Base-by-base conservation (phyloP, 2,113 vertebrate genomes). In the Taurulus bubalis region DNA sequence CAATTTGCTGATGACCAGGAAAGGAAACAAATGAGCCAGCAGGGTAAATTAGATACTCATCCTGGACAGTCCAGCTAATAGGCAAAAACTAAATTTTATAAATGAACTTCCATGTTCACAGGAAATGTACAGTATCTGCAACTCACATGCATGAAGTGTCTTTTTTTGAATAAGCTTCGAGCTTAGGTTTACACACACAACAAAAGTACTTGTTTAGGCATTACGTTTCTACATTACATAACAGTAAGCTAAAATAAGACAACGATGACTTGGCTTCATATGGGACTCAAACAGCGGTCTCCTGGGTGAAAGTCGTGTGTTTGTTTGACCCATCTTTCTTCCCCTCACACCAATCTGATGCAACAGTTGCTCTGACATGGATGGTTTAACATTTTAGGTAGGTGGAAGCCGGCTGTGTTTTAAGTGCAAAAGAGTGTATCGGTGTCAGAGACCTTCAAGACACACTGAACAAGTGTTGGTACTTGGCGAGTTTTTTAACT, bases 11-110 rank as follows among this genome's bases (percentile, higher is more conserved):
- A 90, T 69, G 16, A 82, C 2, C 36, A 26, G 38, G 73, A 82
- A 91, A 77, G 30, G 62, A 77, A 71, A 80, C 79, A 87, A 93
- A 91, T 84, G 87, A 85, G 89, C 66, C 79, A 64, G 85, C 82
- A 66, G 86, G 72, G 77, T 69, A 79, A 88, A 88, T 83, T 67
- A 82, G 89, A 90, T 34, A 40, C 84, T 88, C 34, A 62, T 85
- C 49, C 62, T 85, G 75, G 77, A 84, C 67, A 3, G 80, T 42
- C 80, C 71, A 75, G 84, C 71, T 59, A 56, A 79, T 69, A 73
- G 42, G 76, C 55, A 70, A 68, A 32, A 74, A 56, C 58, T 51
- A 73, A 16, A 38, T 55, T 64, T 70, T 60, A 74, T 71, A 69
- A 22, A 28, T 22, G 36, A 15, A 30, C 7, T 30, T 59, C 26